phyloP scores from a whole-genome alignment of 2,113 vertebrate species.

The Elephantulus edwardii region DNA sequence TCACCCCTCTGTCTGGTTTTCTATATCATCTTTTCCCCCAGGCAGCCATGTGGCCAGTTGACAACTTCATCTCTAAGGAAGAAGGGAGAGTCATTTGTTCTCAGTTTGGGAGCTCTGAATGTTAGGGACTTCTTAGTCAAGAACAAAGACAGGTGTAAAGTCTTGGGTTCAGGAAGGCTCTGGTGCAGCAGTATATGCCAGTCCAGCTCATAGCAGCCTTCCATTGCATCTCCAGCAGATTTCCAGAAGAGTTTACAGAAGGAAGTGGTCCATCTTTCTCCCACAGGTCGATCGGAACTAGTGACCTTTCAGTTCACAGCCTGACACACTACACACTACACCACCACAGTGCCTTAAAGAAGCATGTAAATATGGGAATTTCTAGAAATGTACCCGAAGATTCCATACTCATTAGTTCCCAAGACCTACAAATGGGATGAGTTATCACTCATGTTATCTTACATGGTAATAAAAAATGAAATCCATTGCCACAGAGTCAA shows the following conservation, averaged over 20 bases:
- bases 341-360: no score
- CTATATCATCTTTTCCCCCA: neutral
- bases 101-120: neutral
- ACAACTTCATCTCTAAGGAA: neutral
- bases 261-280: no score
- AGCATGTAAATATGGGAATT: no score
- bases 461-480: no score
- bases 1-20: constrained; percentile 23
- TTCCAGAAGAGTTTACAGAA: no score
- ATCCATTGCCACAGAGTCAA: no score
- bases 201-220: no score
- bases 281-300: no score
- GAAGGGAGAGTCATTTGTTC: neutral
- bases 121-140: neutral
- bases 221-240: no score
- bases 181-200: neutral
- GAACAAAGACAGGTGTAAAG: neutral
- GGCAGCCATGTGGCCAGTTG: neutral
- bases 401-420: neutral
- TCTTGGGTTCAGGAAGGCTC: neutral
- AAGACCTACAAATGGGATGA: neutral
- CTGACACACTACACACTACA: no score
- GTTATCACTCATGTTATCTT: neutral
- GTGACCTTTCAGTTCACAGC: no score
- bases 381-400: neutral